Conservation (phyloP, 2,113 vertebrate genomes). For the Oceanites oceanicus region DNA sequence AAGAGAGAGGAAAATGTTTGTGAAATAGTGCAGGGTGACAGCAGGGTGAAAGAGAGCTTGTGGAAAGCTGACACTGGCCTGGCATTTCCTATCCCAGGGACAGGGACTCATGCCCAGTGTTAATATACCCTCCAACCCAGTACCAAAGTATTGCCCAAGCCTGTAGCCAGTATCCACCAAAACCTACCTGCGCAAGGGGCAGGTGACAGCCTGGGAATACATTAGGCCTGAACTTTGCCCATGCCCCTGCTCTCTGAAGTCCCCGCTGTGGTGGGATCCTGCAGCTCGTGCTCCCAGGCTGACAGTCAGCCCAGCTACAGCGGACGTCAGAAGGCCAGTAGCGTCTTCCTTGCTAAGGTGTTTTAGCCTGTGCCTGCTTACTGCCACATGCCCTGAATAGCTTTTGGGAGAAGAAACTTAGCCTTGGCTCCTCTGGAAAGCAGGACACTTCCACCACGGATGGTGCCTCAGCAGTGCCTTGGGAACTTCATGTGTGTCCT, state of each 20-base stretch:
- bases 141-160: background rate
- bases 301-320: background rate
- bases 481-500: background rate
- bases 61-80: background rate
- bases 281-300: background rate
- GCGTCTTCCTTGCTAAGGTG: accelerated
- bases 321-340: background rate
- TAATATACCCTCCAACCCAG: background rate
- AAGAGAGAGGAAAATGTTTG: background rate
- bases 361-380: background rate
- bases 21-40: background rate
- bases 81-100: background rate
- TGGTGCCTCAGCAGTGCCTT: background rate
- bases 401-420: background rate
- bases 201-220: background rate
- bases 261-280: accelerated
- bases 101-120: accelerated
- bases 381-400: background rate
- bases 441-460: background rate
- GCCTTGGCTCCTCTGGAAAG: background rate
- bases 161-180: background rate
- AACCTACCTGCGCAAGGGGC: background rate
- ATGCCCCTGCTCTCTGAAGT: background rate
- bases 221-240: background rate
- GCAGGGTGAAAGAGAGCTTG: background rate